phyloP scores from a whole-genome alignment of 2,888 invertebrate species.

The Sclerodermus sp. region DNA sequence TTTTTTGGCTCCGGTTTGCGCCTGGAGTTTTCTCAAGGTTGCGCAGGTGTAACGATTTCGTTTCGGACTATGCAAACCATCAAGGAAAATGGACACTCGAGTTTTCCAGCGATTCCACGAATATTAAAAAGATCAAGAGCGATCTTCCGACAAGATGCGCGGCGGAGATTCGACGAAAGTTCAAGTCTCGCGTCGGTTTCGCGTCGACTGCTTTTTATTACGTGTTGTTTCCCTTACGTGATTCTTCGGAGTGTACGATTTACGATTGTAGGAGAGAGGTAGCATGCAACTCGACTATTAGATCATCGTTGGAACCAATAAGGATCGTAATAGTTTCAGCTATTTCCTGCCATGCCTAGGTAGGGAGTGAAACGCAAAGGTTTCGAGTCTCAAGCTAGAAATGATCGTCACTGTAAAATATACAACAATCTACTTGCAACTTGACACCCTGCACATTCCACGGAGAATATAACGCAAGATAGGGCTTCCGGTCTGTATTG shows the following conservation, averaged over 20 bases:
- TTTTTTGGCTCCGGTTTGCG: slow-evolving; percentile 20
- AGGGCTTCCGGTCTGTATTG: slow-evolving; percentile 5
- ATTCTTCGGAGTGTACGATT: not conserved
- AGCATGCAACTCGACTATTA: slow-evolving; percentile 22
- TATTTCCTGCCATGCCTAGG: slow-evolving; percentile 12
- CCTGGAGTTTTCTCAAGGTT: slow-evolving; percentile 4
- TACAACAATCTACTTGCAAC: slow-evolving; percentile 19
- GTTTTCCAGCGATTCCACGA: no score
- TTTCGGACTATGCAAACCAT: no score
- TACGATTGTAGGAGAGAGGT: slow-evolving; percentile 8
- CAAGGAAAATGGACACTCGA: no score
- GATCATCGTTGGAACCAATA: slow-evolving; percentile 13
- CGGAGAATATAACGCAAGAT: no score
- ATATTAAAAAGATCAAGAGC: no score
- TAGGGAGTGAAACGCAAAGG: slow-evolving; percentile 7
- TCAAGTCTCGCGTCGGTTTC: no score
- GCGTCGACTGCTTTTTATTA: no score
- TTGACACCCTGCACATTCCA: not conserved
- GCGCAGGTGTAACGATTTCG: slow-evolving; percentile 6
- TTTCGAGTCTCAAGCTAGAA: not conserved
- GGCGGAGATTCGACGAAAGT: no score
- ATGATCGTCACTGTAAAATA: slow-evolving; percentile 9
- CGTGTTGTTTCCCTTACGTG: no score
- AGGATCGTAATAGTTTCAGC: slow-evolving; percentile 20
- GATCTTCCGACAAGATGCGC: no score